Conservation (phyloP, 2,888 invertebrate genomes). For the Apamea sordens region DNA sequence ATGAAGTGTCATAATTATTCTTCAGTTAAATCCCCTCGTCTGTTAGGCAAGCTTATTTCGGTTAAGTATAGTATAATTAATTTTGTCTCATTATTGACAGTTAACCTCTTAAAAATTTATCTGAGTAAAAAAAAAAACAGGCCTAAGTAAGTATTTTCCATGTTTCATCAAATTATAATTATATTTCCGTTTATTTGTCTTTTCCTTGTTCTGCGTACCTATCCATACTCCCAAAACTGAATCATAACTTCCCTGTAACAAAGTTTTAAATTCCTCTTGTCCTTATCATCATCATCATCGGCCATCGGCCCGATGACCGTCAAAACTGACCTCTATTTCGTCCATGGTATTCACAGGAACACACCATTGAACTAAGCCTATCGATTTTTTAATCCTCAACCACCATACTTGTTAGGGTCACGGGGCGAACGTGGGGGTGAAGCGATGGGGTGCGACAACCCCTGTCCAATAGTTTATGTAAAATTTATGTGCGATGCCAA, state of each 20-base stretch:
- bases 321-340: conserved; percentile 45
- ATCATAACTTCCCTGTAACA: neutral
- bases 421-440: conserved; percentile 70
- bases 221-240: neutral
- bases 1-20: too few relatives aligned
- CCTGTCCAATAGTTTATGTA: conserved; percentile 71
- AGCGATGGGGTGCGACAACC: conserved; percentile 72
- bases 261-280: neutral
- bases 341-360: conserved; percentile 6
- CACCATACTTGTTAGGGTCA: conserved; percentile 74
- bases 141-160: too few relatives aligned
- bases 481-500: conserved; percentile 67
- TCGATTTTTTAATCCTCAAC: conserved; percentile 71
- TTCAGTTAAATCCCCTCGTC: too few relatives aligned
- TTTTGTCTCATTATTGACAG: too few relatives aligned
- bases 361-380: conserved; percentile 54
- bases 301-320: conserved; percentile 34
- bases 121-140: too few relatives aligned
- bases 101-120: too few relatives aligned
- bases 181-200: neutral
- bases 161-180: neutral
- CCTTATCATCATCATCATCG: neutral
- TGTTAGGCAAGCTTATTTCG: too few relatives aligned
- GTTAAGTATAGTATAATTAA: too few relatives aligned
- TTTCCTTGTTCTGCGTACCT: neutral